phyloP scores from a whole-genome alignment of 2,797 vertebrate genomes.

The Clarias pachynema region DNA sequence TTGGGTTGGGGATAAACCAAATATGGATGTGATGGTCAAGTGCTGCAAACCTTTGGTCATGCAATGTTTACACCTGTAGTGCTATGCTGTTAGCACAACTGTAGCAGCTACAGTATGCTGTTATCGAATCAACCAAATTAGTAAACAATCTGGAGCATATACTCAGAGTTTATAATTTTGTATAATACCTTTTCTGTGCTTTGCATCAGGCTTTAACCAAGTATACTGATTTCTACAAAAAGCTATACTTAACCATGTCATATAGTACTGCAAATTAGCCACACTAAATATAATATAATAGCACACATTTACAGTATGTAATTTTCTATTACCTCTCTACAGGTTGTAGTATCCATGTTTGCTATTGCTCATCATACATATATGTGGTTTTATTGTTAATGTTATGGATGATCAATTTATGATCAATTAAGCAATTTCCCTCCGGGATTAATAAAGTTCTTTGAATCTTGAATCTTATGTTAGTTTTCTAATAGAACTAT shows the following conservation, averaged over 20 bases:
- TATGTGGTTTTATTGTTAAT: neutral
- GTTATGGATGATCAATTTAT: too few relatives aligned
- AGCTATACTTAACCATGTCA: neutral
- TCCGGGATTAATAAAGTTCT: too few relatives aligned
- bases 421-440: too few relatives aligned
- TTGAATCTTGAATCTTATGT: too few relatives aligned
- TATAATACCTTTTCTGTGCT: neutral
- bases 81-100: too few relatives aligned
- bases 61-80: too few relatives aligned
- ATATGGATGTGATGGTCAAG: too few relatives aligned
- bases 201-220: neutral
- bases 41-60: too few relatives aligned
- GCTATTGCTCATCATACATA: neutral
- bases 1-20: too few relatives aligned
- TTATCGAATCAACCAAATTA: neutral
- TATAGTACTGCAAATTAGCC: neutral
- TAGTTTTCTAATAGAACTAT: too few relatives aligned
- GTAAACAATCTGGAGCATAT: neutral
- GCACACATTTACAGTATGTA: neutral
- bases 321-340: neutral
- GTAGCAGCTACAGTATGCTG: too few relatives aligned
- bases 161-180: neutral
- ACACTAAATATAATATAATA: neutral
- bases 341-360: neutral
- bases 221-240: neutral